phyloP scores from a whole-genome alignment of 2,113 vertebrate species.

The Aspidoscelis tigris region DNA sequence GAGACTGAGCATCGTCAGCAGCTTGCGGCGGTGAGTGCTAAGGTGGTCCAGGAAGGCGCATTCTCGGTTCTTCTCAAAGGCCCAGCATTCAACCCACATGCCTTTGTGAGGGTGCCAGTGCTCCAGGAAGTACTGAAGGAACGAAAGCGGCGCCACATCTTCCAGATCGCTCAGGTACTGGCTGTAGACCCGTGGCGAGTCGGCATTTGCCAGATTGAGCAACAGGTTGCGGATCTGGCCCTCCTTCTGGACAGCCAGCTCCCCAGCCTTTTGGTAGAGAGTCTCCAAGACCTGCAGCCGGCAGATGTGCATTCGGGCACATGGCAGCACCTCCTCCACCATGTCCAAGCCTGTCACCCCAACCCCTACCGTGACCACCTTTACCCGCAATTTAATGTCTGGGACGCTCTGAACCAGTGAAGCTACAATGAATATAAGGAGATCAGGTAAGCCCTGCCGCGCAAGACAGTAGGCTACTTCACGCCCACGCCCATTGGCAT shows the following conservation, averaged over 20 bases:
- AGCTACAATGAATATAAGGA: constrained; percentile 42
- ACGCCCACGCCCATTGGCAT: constrained; percentile 33
- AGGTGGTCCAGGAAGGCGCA: constrained; percentile 37
- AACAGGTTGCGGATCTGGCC: constrained; percentile 28
- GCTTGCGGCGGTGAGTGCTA: constrained; percentile 27
- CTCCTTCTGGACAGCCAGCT: background rate
- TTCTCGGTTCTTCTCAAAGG: constrained; percentile 21
- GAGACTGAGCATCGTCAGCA: background rate
- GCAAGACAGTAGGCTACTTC: constrained; percentile 43
- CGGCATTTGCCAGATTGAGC: constrained; percentile 35
- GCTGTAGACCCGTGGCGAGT: constrained; percentile 34
- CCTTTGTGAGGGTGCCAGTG: constrained; percentile 44
- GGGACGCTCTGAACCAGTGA: constrained; percentile 45
- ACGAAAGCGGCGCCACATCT: constrained; percentile 6
- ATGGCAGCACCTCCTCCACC: constrained; percentile 40
- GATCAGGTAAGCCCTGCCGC: constrained; percentile 26
- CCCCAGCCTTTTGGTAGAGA: constrained; percentile 19
- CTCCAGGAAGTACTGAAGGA: constrained; percentile 43
- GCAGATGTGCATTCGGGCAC: constrained; percentile 40
- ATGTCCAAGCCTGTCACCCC: constrained; percentile 13
- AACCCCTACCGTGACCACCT: constrained; percentile 21
- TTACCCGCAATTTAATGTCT: constrained; percentile 33
- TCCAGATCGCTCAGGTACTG: constrained; percentile 38
- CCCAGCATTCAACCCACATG: constrained; percentile 44
- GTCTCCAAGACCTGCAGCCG: constrained; percentile 39